Conservation (phyloP, 2,113 vertebrate genomes). For the Xerus inauris region DNA sequence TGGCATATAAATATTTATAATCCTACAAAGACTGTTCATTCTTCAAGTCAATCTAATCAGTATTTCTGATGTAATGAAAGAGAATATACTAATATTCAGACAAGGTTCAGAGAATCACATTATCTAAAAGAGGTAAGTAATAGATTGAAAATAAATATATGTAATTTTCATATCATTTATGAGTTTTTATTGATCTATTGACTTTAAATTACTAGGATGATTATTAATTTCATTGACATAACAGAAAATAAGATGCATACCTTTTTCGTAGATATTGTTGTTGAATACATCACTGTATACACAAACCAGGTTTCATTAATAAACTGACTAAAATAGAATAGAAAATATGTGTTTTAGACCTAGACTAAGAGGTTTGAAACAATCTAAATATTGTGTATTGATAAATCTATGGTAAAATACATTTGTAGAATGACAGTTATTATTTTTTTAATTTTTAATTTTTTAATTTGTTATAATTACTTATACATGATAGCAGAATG, state of each 20-base stretch:
- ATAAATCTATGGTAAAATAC: background rate
- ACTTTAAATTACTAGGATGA: background rate
- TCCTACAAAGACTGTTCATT: slow-evolving; percentile 31
- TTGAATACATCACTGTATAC: background rate
- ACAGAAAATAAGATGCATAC: background rate
- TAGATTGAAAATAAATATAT: background rate
- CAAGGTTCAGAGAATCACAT: background rate
- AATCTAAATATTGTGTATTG: background rate
- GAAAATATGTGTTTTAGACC: background rate
- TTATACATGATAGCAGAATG: too few relatives aligned
- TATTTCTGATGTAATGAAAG: slow-evolving; percentile 15
- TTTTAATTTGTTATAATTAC: too few relatives aligned
- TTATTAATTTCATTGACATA: background rate
- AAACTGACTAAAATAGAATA: background rate
- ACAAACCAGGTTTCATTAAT: background rate
- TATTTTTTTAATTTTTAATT: too few relatives aligned
- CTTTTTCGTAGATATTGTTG: background rate
- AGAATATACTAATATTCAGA: background rate
- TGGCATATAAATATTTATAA: slow-evolving; percentile 46
- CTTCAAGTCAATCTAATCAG: slow-evolving; percentile 35
- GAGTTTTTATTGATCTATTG: background rate
- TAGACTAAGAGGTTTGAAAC: background rate
- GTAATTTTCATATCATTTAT: background rate
- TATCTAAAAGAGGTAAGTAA: slow-evolving; percentile 24
- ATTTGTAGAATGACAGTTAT: background rate